These are phyloP conservation scores for Xylota segnis DNA, from an alignment of 2,888 invertebrate species.

Conservation along the genomic window DNA sequence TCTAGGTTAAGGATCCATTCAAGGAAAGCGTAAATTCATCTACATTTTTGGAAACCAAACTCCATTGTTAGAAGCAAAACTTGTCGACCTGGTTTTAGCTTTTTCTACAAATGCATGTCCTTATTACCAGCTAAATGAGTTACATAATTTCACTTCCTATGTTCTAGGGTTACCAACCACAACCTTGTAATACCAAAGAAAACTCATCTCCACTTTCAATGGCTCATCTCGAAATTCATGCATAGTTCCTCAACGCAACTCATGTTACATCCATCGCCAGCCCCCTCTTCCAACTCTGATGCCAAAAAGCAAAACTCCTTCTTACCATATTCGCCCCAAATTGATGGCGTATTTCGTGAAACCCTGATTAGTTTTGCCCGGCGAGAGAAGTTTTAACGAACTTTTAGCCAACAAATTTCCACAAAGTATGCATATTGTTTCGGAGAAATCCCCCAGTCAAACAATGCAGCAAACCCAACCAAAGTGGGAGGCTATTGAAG, in stretches of 20 bases:
- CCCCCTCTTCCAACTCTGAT: too few species aligned
- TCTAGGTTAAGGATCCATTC: too few species aligned
- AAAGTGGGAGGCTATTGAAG: constrained; percentile 55
- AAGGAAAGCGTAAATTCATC: too few species aligned
- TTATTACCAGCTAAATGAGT: too few species aligned
- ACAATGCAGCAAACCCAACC: constrained; percentile 38
- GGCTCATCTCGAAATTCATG: constrained; percentile 17
- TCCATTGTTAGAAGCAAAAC: too few species aligned
- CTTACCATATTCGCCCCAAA: constrained; percentile 67
- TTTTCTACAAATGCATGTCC: too few species aligned
- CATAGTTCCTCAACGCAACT: constrained; percentile 14
- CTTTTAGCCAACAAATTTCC: constrained; percentile 70
- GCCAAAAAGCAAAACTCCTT: constrained; percentile 31
- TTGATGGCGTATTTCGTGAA: constrained; percentile 72
- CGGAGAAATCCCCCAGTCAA: constrained; percentile 30
- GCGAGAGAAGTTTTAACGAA: constrained; percentile 65
- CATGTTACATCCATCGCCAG: constrained; percentile 41
- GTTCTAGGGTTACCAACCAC: too few species aligned
- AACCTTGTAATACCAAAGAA: constrained; percentile 7
- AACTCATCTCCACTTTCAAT: constrained; percentile 37
- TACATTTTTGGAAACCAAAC: too few species aligned
- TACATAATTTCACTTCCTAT: too few species aligned
- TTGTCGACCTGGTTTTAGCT: too few species aligned
- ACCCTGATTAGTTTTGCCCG: constrained; percentile 72
- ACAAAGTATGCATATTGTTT: constrained; percentile 72